phyloP scores from a whole-genome alignment of 2,888 invertebrate species.

The Stenolophus ochropezus region DNA sequence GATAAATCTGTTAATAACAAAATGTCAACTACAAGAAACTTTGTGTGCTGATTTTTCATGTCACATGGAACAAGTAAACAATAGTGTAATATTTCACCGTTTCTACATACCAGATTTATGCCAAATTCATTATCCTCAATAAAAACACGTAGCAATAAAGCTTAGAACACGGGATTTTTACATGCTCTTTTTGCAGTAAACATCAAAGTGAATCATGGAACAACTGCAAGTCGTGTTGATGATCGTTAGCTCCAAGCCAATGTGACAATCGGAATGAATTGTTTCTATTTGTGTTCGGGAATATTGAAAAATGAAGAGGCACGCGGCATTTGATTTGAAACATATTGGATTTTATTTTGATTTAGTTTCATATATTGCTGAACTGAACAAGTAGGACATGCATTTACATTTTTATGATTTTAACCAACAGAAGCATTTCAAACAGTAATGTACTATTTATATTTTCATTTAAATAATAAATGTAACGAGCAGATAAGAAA shows the following conservation, averaged over 20 bases:
- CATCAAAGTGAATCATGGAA: background rate
- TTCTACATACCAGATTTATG: background rate
- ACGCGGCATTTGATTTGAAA: background rate
- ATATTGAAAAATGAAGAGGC: background rate
- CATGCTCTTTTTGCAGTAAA: background rate
- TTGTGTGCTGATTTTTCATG: too few species aligned
- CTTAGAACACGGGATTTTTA: background rate
- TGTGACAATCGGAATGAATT: background rate
- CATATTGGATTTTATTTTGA: background rate
- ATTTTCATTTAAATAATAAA: background rate
- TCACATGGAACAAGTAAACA: too few species aligned
- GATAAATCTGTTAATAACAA: too few species aligned
- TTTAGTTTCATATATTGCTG: background rate
- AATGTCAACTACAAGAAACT: too few species aligned
- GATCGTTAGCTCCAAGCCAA: background rate
- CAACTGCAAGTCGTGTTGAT: background rate
- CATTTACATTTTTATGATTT: background rate
- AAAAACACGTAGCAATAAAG: background rate
- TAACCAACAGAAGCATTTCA: background rate
- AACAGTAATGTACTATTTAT: background rate
- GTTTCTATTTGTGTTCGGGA: background rate
- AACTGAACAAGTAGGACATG: background rate
- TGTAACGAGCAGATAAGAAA: too few species aligned
- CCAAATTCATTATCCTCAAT: background rate
- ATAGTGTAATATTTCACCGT: background rate